Conservation (phyloP, 2,797 vertebrate genomes). For the Liasis olivaceus region DNA sequence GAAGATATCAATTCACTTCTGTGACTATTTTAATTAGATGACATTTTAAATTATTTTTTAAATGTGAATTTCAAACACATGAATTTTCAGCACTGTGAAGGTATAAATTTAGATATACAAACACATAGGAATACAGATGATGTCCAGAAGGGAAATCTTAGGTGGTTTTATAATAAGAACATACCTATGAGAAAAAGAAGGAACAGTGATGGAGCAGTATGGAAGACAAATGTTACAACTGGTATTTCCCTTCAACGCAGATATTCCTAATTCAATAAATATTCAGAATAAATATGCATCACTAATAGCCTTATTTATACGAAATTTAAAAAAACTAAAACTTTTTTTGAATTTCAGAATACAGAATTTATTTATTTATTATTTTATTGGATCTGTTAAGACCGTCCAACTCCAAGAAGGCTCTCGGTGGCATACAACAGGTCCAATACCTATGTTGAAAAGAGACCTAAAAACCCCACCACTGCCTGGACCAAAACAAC, state of each 20-base stretch:
- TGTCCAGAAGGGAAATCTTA: background rate
- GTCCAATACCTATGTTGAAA: too few species aligned
- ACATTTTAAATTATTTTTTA: background rate
- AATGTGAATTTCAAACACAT: background rate
- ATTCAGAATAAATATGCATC: background rate
- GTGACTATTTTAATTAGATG: background rate
- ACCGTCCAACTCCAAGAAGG: too few species aligned
- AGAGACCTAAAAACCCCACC: too few species aligned
- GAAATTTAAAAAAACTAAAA: background rate
- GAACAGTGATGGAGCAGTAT: background rate
- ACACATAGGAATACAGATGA: background rate
- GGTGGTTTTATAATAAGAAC: background rate
- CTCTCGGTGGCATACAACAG: too few species aligned
- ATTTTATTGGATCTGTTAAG: too few species aligned
- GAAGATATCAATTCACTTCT: background rate
- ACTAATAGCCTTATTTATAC: background rate
- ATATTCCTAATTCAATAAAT: background rate
- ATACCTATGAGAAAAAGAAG: background rate
- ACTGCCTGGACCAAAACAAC: too few species aligned
- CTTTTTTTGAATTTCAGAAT: background rate
- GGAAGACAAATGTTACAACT: background rate
- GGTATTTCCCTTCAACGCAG: background rate
- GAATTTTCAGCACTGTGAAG: background rate
- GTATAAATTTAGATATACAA: background rate
- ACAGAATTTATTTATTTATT: background rate